Percentiles rank a stretch among this genome's conserved stretches.
Evolutionary conservation across 2,888 invertebrate species (phyloP).

Genomic region (Dexiosoma caninum): DNA sequence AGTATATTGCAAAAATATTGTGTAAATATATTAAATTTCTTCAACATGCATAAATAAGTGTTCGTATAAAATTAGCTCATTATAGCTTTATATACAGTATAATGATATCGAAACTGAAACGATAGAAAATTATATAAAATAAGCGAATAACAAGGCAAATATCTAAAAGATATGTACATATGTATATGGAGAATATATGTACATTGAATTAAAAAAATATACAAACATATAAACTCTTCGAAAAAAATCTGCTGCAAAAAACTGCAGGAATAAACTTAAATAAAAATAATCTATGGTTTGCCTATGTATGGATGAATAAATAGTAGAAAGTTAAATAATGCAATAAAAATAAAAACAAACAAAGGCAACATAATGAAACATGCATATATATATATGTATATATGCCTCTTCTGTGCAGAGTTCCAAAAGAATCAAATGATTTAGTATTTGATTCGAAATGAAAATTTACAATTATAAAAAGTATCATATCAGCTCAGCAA

Average conservation of each 20-base stretch:
- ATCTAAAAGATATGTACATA: constrained; percentile 14
- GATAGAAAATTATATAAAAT: constrained; percentile 19
- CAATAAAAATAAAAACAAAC: constrained; percentile 49
- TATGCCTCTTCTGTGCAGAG: not conserved
- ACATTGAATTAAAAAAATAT: too few relatives aligned
- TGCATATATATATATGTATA: not conserved
- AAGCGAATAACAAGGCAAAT: constrained; percentile 40
- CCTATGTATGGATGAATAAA: not conserved
- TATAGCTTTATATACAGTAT: constrained; percentile 35
- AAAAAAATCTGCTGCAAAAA: constrained; percentile 4
- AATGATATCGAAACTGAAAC: constrained; percentile 36
- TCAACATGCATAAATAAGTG: constrained; percentile 52
- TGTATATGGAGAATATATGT: not conserved
- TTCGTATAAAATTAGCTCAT: constrained; percentile 46
- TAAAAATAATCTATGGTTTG: not conserved
- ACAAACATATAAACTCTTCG: not conserved
- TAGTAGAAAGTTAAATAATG: constrained; percentile 57
- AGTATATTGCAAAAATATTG: not conserved
- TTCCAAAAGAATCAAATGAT: constrained; percentile 6
- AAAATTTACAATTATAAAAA: too few relatives aligned
- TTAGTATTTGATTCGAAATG: too few relatives aligned
- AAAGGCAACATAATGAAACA: constrained; percentile 6
- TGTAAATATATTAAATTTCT: constrained; percentile 28
- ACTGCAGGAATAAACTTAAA: constrained; percentile 20
- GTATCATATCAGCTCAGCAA: too few relatives aligned